Evolutionary conservation across 1,140 invertebrate species (phyloP).

Genomic region (Achroia grisella): DNA sequence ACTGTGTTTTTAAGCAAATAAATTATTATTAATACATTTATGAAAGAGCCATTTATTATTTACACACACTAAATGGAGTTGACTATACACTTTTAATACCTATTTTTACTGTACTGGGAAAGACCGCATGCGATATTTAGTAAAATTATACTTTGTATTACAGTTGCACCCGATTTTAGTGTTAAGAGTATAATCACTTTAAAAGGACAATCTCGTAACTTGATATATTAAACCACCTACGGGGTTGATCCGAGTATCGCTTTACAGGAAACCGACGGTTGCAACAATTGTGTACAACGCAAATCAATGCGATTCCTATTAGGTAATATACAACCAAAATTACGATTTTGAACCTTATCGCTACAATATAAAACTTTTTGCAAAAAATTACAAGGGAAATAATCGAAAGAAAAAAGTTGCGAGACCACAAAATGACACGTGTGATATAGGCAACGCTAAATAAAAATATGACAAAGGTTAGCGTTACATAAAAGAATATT

Average conservation of each 20-base stretch:
- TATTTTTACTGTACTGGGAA: no score
- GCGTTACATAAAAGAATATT: no score
- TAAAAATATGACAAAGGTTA: no score
- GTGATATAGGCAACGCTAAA: not conserved
- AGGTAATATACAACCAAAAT: not conserved
- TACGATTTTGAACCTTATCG: not conserved
- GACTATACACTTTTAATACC: no score
- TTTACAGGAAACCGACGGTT: conserved; percentile 62
- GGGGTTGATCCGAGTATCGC: conserved; percentile 37
- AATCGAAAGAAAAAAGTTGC: conserved; percentile 20
- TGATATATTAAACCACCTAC: conserved; percentile 48
- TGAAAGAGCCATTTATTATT: no score
- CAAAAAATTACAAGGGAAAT: no score
- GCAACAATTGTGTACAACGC: conserved; percentile 29
- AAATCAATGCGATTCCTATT: no score
- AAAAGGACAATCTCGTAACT: conserved; percentile 26
- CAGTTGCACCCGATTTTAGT: conserved; percentile 10
- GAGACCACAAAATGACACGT: conserved; percentile 29
- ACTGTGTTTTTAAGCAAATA: no score
- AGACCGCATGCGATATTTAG: no score
- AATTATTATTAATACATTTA: no score
- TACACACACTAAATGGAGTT: no score
- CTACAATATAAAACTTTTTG: not conserved
- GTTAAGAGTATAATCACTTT: conserved; percentile 1
- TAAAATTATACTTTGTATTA: no score